These are phyloP conservation scores for Pristiophorus japonicus DNA, from an alignment of 2,113 vertebrate species.

Conservation along the genomic window DNA sequence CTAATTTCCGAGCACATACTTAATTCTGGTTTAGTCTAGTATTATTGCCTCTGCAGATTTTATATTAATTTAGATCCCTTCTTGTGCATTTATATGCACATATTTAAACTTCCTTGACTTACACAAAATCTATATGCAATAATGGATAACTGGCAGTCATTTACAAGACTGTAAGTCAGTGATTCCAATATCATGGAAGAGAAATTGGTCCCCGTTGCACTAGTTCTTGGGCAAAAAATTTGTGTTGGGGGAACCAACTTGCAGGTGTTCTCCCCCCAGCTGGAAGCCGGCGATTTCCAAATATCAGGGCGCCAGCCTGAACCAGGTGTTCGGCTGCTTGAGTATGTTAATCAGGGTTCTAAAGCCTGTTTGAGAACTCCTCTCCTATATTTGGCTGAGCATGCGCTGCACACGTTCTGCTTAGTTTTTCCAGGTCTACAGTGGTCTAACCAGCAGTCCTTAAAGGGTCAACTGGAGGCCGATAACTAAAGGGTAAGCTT, in stretches of 20 bases:
- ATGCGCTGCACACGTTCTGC: neutral
- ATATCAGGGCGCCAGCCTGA: neutral
- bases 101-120: neutral
- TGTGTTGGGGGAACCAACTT: neutral
- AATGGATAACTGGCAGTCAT: neutral
- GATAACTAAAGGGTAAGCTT: neutral
- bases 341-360: neutral
- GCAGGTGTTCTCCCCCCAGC: neutral
- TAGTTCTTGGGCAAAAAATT: neutral
- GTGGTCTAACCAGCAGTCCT: neutral
- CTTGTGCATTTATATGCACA: too few species aligned
- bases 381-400: neutral
- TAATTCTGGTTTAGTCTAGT: too few species aligned
- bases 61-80: too few species aligned
- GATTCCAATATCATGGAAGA: neutral
- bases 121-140: neutral
- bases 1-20: neutral
- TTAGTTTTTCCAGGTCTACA: neutral
- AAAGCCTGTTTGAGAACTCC: neutral
- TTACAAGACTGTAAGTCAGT: neutral
- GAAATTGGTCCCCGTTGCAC: neutral
- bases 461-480: neutral
- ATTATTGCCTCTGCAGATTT: too few species aligned
- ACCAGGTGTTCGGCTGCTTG: neutral
- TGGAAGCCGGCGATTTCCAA: too few species aligned